phyloP scores from a whole-genome alignment of 2,113 vertebrate species.

The Acrocephalus arundinaceus region DNA sequence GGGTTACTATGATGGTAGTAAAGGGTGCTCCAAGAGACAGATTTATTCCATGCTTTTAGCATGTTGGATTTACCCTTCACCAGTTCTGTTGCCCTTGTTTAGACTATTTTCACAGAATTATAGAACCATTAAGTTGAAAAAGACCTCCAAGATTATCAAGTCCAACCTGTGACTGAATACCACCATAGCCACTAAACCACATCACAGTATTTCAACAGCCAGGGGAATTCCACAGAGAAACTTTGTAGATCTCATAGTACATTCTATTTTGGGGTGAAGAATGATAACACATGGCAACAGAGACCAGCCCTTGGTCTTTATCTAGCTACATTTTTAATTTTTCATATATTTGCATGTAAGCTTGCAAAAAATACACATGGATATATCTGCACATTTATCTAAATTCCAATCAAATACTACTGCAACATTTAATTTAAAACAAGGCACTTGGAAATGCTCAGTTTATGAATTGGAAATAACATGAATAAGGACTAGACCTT shows the following conservation, averaged over 20 bases:
- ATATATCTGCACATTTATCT: neutral
- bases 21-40: neutral
- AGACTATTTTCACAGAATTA: neutral
- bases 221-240: neutral
- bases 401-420: slow-evolving; percentile 40
- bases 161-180: neutral
- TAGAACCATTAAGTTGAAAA: neutral
- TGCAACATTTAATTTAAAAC: slow-evolving; percentile 49
- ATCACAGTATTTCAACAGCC: neutral
- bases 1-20: neutral
- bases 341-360: neutral
- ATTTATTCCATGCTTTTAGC: neutral
- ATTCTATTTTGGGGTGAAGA: neutral
- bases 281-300: fast-evolving
- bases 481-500: neutral
- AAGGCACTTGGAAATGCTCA: neutral
- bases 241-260: neutral
- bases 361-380: neutral
- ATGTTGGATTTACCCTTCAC: neutral
- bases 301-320: neutral
- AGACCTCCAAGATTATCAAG: neutral
- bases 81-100: neutral
- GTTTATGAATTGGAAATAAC: slow-evolving; percentile 18
- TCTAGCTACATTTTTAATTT: neutral
- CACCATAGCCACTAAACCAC: neutral